These are phyloP conservation scores for Aldabrachelys gigantea DNA, from an alignment of 2,113 vertebrate species.

Conservation along the genomic window DNA sequence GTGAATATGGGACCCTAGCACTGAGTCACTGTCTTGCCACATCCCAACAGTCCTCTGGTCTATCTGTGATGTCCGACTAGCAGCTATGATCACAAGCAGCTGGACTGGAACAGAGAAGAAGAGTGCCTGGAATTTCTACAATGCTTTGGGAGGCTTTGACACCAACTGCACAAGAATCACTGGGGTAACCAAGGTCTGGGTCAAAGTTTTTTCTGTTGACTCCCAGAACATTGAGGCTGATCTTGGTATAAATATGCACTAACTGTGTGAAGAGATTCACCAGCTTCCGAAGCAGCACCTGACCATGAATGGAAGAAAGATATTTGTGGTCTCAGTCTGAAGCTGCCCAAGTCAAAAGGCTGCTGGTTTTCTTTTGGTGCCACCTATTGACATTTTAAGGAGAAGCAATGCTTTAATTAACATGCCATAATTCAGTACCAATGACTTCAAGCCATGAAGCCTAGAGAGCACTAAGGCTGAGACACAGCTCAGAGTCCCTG, in stretches of 20 bases:
- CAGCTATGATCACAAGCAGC: background rate
- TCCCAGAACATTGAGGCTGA: background rate
- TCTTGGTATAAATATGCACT: background rate
- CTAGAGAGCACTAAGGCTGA: accelerated
- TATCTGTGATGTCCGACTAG: accelerated
- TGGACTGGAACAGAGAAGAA: background rate
- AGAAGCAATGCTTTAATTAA: background rate
- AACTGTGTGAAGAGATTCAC: background rate
- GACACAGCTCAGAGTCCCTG: accelerated
- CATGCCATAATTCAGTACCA: background rate
- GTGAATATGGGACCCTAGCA: background rate
- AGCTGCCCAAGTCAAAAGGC: background rate
- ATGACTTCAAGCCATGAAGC: background rate
- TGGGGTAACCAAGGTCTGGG: background rate
- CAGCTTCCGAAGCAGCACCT: background rate
- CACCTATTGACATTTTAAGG: accelerated
- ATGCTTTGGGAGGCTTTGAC: background rate
- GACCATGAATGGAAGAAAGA: background rate
- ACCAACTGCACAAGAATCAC: background rate
- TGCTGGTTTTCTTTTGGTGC: background rate
- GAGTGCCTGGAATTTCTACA: background rate
- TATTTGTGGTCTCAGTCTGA: background rate
- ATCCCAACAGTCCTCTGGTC: background rate
- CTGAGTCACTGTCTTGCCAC: background rate
- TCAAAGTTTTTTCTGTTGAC: background rate